phyloP scores from a whole-genome alignment of 2,113 vertebrate species.

The Macaca fascicularis region T2T-MFA8v1.1 NC_088377.1:152292501-152293000 shows the following conservation, averaged over 20 bases:
- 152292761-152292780: background rate
- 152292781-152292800: background rate
- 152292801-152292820: background rate
- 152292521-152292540: background rate
- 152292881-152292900: background rate
- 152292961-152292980: background rate
- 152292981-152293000: background rate
- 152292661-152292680: background rate
- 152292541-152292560: background rate
- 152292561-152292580: background rate
- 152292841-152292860: background rate
- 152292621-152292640: background rate
- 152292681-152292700: background rate
- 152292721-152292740: background rate
- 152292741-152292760: background rate
- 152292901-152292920: background rate
- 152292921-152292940: background rate
- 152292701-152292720: background rate
- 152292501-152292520: background rate
- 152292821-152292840: background rate
- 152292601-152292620: background rate
- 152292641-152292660: background rate
- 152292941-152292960: background rate
- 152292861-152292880: background rate
- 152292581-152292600: background rate